A percentile compares a stretch with the other conserved stretches of the same genome.
Evolutionary conservation across 2,797 vertebrate species (phyloP).

Genomic region (Poecilia velifera): DNA sequence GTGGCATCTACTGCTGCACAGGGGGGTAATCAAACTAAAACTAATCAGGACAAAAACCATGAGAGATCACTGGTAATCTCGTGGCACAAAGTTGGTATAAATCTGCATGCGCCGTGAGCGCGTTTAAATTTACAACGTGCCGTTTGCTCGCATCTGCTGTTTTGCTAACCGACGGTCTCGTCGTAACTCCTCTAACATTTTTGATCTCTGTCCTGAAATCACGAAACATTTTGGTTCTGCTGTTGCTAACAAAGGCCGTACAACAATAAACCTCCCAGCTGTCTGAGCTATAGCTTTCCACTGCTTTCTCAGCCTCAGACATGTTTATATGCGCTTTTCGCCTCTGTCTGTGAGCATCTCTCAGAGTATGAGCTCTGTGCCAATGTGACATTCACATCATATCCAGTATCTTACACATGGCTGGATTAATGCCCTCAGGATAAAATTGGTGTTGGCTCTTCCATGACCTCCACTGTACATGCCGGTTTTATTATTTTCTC

Average conservation of each 20-base stretch:
- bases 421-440: slow-evolving; percentile 9
- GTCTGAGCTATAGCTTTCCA: not conserved
- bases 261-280: not conserved
- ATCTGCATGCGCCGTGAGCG: not conserved
- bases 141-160: not conserved
- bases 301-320: not conserved
- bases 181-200: not conserved
- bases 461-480: slow-evolving; percentile 14
- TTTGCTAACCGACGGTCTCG: not conserved
- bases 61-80: not conserved
- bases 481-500: slow-evolving; percentile 10
- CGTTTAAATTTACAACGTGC: not conserved
- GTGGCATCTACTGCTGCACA: not conserved
- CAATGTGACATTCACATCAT: slow-evolving; percentile 42
- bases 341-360: slow-evolving; percentile 16
- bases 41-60: not conserved
- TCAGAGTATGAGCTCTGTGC: slow-evolving; percentile 15
- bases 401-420: slow-evolving; percentile 17
- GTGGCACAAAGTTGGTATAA: not conserved
- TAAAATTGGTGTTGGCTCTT: slow-evolving; percentile 1
- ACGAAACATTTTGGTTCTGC: not conserved
- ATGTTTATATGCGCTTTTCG: slow-evolving; percentile 13
- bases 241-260: not conserved
- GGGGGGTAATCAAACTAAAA: not conserved
- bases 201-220: not conserved